Evolutionary conservation across 2,888 invertebrate genomes (phyloP), one percentile per base, ranked within the genome.

Genomic region (Eupithecia subumbrata): DNA sequence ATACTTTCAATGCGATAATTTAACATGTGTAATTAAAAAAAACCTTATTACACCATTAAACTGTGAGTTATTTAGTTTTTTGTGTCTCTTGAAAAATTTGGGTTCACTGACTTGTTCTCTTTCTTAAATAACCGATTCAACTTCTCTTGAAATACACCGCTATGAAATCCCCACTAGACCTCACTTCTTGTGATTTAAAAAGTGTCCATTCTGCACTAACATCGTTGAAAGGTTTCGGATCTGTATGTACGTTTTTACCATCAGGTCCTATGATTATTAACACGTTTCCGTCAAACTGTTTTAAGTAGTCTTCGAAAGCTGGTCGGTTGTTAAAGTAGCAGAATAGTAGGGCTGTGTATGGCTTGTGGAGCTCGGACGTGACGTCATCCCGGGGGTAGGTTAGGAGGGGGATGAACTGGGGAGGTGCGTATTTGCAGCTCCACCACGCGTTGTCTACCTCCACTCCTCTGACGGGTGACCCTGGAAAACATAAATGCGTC

Each of bases 401-500:
- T 7, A 68, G 68, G 14, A 68, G 68, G 22, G 68, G 68, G 68
- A 68, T 68, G 45, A 68, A 68, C 25, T 68, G 68, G 68, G 68
- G 96, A 30, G 97, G 96, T 3, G 97, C 96, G 89, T 98, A 97
- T 88, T 95, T 96, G 85, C 97, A 97, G 67, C 91, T 94, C 98
- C 98, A 98, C 98, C 98, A 98, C 0, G 95, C 95, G 69, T 95
- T 94, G 88, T 98, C 97, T n/a, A 97, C 94, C 94, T 98, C 98
- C 60, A 97, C 90, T 8, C 98, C 98, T 73, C 95, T 89, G 0
- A 97, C 95, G 14, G 95, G 90, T n/a, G 96, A 84, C 74, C 95
- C 97, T 97, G 88, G 60, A 14, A 60, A 25, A 25, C 12, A n/a
- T 12, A 48, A 77, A 63, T 48, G 8, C 71, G 7, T 16, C 11